A percentile compares a stretch with the other conserved stretches of the same genome.
Evolutionary conservation across 2,113 vertebrate species (phyloP).

Genomic region (Cromileptes altivelis): DNA sequence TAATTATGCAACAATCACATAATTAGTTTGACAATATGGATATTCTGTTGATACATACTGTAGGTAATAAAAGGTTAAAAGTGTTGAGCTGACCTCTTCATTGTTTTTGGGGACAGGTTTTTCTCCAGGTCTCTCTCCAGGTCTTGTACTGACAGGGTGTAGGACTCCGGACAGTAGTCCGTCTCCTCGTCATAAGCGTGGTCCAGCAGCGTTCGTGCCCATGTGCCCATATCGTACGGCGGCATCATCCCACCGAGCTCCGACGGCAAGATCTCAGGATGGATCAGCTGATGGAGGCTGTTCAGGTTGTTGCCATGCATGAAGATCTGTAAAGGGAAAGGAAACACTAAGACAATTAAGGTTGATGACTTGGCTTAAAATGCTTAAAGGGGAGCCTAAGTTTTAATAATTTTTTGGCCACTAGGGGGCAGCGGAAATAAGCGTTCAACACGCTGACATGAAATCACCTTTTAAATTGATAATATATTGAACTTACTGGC

Average conservation of each 20-base stretch:
- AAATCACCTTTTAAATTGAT: too few species aligned
- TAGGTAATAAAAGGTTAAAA: too few species aligned
- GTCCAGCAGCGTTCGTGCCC: slow-evolving; percentile 98
- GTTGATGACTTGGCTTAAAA: too few species aligned
- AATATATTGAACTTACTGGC: too few species aligned
- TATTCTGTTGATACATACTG: background rate
- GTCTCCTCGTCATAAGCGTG: slow-evolving; percentile 98
- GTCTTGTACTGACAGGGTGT: slow-evolving; percentile 91
- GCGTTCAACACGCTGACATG: too few species aligned
- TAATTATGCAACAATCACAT: slow-evolving; percentile 22
- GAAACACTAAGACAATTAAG: background rate
- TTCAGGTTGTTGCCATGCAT: slow-evolving; percentile 99
- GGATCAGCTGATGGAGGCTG: slow-evolving; percentile 96
- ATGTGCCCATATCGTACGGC: slow-evolving; percentile 98
- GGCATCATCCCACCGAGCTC: slow-evolving; percentile 98
- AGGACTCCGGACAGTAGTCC: slow-evolving; percentile 92
- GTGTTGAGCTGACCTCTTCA: slow-evolving; percentile 90
- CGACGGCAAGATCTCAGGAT: slow-evolving; percentile 97
- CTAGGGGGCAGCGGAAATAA: too few species aligned
- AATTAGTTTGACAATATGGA: slow-evolving; percentile 17
- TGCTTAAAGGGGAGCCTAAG: too few species aligned
- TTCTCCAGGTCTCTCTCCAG: slow-evolving; percentile 93
- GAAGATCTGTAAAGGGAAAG: slow-evolving; percentile 89
- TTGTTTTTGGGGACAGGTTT: slow-evolving; percentile 94
- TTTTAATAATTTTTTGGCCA: too few species aligned